Conservation (phyloP, 2,888 invertebrate genomes). For the Ommatoiulus sabulosus region DNA sequence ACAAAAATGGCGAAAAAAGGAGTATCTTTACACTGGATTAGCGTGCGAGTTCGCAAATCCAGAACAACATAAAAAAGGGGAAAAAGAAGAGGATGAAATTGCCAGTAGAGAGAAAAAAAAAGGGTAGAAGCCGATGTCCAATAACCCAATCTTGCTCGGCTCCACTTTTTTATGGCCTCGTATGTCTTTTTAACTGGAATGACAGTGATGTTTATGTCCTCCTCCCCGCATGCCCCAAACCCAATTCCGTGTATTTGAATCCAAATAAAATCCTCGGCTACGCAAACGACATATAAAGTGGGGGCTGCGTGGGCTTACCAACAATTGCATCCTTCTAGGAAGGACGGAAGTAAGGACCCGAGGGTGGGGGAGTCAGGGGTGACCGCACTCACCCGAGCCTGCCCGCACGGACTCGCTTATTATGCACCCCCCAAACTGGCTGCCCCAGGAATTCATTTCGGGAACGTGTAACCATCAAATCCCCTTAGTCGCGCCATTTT, state of each 20-base stretch:
- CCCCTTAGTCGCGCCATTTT: background rate
- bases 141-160: background rate
- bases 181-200: conserved; percentile 34
- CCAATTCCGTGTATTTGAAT: conserved; percentile 34
- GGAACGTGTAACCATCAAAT: background rate
- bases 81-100: background rate
- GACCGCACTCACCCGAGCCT: background rate
- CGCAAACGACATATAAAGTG: conserved; percentile 34
- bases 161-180: conserved; percentile 19
- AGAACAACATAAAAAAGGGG: background rate
- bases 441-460: no score
- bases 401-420: background rate
- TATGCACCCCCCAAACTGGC: conserved; percentile 29
- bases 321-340: conserved; percentile 19
- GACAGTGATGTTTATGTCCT: conserved; percentile 28
- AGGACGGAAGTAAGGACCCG: background rate
- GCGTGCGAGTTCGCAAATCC: background rate
- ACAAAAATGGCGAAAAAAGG: conserved; percentile 6
- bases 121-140: background rate
- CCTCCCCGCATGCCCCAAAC: conserved; percentile 28
- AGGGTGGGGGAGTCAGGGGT: background rate
- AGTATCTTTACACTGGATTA: conserved; percentile 34
- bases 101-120: background rate
- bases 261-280: conserved; percentile 27
- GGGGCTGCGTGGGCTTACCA: background rate